Conservation (phyloP, 2,797 vertebrate genomes). For the Bradypus variegatus region DNA sequence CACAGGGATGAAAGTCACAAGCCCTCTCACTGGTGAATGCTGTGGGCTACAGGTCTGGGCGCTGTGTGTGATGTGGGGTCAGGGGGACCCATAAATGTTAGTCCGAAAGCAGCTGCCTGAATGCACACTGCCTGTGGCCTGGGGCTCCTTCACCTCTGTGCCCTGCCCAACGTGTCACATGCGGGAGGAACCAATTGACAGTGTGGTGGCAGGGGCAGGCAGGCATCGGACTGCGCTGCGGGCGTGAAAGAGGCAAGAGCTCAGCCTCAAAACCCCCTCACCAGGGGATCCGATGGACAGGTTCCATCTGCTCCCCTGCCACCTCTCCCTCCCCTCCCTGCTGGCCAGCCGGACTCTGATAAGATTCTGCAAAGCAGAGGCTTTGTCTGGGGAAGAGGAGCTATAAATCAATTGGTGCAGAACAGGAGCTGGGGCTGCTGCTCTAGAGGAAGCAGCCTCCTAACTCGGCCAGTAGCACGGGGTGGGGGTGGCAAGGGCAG, state of each 20-base stretch:
- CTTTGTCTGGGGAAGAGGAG: slow-evolving; percentile 39
- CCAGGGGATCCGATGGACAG: not conserved
- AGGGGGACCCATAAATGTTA: fast-evolving
- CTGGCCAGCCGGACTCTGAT: not conserved
- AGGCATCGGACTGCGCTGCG: fast-evolving
- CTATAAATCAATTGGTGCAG: not conserved
- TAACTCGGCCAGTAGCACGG: not conserved
- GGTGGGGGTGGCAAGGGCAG: not conserved
- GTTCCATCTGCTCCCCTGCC: not conserved
- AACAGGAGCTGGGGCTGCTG: not conserved
- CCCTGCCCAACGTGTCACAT: not conserved
- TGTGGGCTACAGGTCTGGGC: not conserved
- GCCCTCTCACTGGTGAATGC: not conserved
- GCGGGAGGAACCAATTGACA: not conserved
- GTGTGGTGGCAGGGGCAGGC: not conserved
- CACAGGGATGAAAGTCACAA: not conserved
- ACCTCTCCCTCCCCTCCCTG: not conserved
- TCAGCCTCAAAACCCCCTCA: not conserved
- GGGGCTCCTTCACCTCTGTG: not conserved
- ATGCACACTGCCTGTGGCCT: not conserved
- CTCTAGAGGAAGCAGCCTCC: not conserved
- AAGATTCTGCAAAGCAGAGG: slow-evolving; percentile 34
- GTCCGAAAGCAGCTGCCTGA: not conserved
- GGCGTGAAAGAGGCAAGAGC: not conserved
- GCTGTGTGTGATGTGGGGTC: not conserved